Conservation (phyloP, 1,140 invertebrate genomes). For the Zophobas atratus region DNA sequence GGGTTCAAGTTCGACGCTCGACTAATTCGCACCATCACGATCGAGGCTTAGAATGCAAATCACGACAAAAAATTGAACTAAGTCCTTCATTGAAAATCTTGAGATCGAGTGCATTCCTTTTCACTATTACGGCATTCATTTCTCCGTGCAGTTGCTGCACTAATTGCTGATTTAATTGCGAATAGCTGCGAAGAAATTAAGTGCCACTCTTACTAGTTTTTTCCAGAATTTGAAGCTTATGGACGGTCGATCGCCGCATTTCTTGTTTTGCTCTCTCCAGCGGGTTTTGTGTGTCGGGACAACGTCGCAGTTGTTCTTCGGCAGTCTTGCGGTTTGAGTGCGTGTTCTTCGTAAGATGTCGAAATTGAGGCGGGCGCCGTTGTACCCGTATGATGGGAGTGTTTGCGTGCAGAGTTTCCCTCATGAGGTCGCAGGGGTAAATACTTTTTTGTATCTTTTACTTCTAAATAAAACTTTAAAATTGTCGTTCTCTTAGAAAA, state of each 20-base stretch:
- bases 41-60: too few relatives aligned
- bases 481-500: too few relatives aligned
- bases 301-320: slow-evolving; percentile 28
- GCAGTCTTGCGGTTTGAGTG: slow-evolving; percentile 23
- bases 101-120: slow-evolving; percentile 23
- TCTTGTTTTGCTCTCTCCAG: slow-evolving; percentile 37
- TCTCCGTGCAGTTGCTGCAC: slow-evolving; percentile 24
- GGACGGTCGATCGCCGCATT: slow-evolving; percentile 10
- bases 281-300: slow-evolving; percentile 18
- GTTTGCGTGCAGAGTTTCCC: slow-evolving; percentile 43
- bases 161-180: slow-evolving; percentile 24
- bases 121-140: slow-evolving; percentile 40
- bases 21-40: too few relatives aligned
- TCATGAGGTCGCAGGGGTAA: slow-evolving; percentile 1
- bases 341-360: slow-evolving; percentile 63
- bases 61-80: neutral
- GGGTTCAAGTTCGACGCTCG: slow-evolving; percentile 6
- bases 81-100: neutral
- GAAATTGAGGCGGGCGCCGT: slow-evolving; percentile 66
- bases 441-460: neutral
- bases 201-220: slow-evolving; percentile 28
- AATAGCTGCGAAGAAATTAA: slow-evolving; percentile 26
- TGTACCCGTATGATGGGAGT: slow-evolving; percentile 64
- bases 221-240: neutral
- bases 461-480: neutral